A percentile compares a stretch with the other conserved stretches of the same genome.
Evolutionary conservation across 2,113 vertebrate species (phyloP).

Genomic region (Centropristis striata): DNA sequence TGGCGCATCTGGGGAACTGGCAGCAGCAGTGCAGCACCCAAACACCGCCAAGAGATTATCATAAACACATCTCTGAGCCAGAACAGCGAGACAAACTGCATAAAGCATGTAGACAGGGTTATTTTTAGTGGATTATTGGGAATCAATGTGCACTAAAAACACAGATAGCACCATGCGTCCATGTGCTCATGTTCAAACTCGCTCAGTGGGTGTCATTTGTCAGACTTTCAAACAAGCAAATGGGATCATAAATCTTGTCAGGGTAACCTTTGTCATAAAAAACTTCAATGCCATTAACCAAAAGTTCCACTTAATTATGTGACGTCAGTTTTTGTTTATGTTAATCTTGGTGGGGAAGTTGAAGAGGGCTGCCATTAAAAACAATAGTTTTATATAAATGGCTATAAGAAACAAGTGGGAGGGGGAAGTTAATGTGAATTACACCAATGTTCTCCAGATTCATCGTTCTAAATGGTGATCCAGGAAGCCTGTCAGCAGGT

Average conservation of each 20-base stretch:
- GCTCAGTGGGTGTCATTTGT: background rate
- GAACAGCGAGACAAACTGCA: constrained; percentile 14
- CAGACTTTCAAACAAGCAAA: constrained; percentile 20
- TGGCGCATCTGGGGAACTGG: constrained; percentile 61
- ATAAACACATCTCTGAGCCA: constrained; percentile 39
- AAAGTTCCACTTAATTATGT: constrained; percentile 30
- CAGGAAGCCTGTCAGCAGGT: background rate
- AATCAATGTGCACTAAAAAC: constrained; percentile 17
- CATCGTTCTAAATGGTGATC: background rate
- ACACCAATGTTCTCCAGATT: background rate
- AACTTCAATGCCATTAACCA: background rate
- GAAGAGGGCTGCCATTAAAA: background rate
- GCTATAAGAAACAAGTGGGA: constrained; percentile 1
- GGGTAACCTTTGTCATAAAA: constrained; percentile 3
- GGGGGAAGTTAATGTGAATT: background rate
- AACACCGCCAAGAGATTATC: constrained; percentile 50
- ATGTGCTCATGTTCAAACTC: background rate
- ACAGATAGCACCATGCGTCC: background rate
- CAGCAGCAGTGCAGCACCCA: constrained; percentile 27
- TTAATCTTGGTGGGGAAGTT: constrained; percentile 15
- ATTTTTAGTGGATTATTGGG: constrained; percentile 16
- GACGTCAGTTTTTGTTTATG: constrained; percentile 25
- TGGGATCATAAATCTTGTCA: constrained; percentile 23
- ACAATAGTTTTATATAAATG: constrained; percentile 12
- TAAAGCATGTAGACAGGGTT: background rate